Evolutionary conservation across 2,113 vertebrate species (phyloP), one percentile per base, ranked within the genome.

Genomic region (Pteropus alecto): DNA sequence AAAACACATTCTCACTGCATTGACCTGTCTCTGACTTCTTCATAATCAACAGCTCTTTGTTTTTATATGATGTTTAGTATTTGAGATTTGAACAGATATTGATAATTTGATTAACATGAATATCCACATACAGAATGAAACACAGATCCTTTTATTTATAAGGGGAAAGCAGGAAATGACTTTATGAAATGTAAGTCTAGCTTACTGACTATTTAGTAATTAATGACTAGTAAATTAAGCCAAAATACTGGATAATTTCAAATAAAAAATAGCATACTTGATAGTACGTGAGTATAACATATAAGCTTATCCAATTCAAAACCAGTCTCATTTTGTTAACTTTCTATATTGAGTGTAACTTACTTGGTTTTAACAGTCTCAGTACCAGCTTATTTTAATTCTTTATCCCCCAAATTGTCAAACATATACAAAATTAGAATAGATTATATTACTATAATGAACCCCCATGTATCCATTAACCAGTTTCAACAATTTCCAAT

Each of bases 21-120:
- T 98, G 96, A 98, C 97, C 96, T 97, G 87, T 82, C 92, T 97
- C 56, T 97, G 96, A 97, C 95, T 95, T 93, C 78, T 89, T 95
- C 46, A 60, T 93, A 92, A 87, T 96, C 78, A 97, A 51, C 61
- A 93, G 82, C 10, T 97, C 87, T 92, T 95, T 95, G 93, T 93
- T 67, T 95, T 95, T 88, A 63, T 51, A 67, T 95, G 76, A 84
- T 87, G 65, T 84, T 94, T 90, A 74, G 16, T 87, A 93, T 96
- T 95, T 89, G 35, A 86, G 77, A 85, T 83, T 71, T 68, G 61
- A 97, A 83, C 86, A 95, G 94, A 94, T 95, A 93, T 54, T 83
- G 73, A 51, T 97, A 95, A 98, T 95, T 96, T 95, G 73, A 97
- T 97, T 97, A 96, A 85, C 68, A 56, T 96, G 78, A 94, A 97